These are phyloP conservation scores for Papilio protenor DNA, from an alignment of 2,888 invertebrate genomes.

Conservation along the genomic window DNA sequence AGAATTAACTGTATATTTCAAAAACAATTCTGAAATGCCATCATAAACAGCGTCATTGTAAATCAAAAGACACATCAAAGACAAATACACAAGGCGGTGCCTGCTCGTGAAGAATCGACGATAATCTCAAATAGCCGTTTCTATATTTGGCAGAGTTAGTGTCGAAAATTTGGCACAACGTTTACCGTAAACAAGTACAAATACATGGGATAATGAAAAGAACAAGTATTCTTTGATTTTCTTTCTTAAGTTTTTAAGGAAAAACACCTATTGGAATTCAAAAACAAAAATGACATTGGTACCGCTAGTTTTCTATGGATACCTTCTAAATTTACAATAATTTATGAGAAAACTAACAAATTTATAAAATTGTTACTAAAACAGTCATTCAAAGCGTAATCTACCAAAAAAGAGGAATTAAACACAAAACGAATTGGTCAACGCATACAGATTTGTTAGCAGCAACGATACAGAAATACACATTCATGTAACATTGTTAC, in stretches of 20 bases:
- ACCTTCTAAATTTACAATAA: not conserved
- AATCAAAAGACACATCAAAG: conserved; percentile 43
- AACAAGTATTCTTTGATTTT: not conserved
- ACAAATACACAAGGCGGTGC: conserved; percentile 49
- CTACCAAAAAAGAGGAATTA: no score
- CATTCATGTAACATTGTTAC: conserved; percentile 12
- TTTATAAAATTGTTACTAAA: not conserved
- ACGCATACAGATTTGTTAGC: not conserved
- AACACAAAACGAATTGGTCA: not conserved
- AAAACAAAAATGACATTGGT: no score
- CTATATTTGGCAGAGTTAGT: conserved; percentile 60
- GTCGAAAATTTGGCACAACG: conserved; percentile 65
- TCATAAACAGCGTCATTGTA: conserved; percentile 39
- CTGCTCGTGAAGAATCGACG: conserved; percentile 51
- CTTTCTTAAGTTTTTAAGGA: not conserved
- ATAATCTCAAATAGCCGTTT: conserved; percentile 64
- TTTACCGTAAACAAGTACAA: conserved; percentile 49
- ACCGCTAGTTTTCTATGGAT: no score
- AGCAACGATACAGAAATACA: not conserved
- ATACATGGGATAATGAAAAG: conserved; percentile 54
- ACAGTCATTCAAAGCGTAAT: not conserved
- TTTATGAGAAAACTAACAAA: not conserved
- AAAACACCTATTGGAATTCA: no score
- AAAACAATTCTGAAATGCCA: conserved; percentile 45
- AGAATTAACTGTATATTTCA: conserved; percentile 34